Evolutionary conservation across 2,888 invertebrate genomes (phyloP).

Genomic region (Thereva unica): DNA sequence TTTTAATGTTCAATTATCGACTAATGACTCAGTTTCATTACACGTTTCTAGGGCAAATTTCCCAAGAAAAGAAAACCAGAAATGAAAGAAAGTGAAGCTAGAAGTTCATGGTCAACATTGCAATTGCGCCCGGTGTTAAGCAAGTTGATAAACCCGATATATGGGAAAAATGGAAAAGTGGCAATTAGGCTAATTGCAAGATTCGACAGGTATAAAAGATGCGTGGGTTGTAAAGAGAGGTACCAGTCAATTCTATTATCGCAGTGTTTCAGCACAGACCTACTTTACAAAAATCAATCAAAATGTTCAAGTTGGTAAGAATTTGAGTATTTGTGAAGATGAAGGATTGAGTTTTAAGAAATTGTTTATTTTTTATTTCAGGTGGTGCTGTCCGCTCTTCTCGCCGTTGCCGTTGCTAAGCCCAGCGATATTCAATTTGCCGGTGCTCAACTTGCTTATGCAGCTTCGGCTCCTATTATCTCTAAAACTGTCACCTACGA

Average conservation of each 20-base stretch:
- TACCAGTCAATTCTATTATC: slow-evolving; percentile 44
- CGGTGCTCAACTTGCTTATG: slow-evolving; percentile 36
- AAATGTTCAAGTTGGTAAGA: slow-evolving; percentile 52
- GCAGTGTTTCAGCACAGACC: slow-evolving; percentile 44
- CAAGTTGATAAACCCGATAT: background rate
- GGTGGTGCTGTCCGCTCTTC: slow-evolving; percentile 66
- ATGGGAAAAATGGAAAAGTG: background rate
- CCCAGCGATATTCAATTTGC: slow-evolving; percentile 39
- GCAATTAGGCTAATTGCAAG: background rate
- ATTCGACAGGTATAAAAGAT: slow-evolving; percentile 42
- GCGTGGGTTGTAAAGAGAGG: slow-evolving; percentile 32
- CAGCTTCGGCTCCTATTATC: slow-evolving; percentile 5
- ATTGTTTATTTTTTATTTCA: slow-evolving; percentile 37
- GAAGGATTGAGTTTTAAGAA: background rate
- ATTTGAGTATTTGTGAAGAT: background rate
- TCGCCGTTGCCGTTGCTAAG: slow-evolving; percentile 53
- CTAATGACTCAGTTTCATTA: too few relatives aligned
- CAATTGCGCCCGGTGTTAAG: too few relatives aligned
- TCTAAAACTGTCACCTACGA: slow-evolving; percentile 11
- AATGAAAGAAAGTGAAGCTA: too few relatives aligned
- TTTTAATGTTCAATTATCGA: too few relatives aligned
- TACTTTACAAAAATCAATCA: slow-evolving; percentile 39
- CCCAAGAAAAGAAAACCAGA: too few relatives aligned
- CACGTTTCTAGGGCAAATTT: too few relatives aligned
- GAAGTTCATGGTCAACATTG: too few relatives aligned